Percentiles rank a stretch among this genome's conserved stretches.
Conservation (phyloP, 1,140 invertebrate species). For the Philaenus spumarius region DNA sequence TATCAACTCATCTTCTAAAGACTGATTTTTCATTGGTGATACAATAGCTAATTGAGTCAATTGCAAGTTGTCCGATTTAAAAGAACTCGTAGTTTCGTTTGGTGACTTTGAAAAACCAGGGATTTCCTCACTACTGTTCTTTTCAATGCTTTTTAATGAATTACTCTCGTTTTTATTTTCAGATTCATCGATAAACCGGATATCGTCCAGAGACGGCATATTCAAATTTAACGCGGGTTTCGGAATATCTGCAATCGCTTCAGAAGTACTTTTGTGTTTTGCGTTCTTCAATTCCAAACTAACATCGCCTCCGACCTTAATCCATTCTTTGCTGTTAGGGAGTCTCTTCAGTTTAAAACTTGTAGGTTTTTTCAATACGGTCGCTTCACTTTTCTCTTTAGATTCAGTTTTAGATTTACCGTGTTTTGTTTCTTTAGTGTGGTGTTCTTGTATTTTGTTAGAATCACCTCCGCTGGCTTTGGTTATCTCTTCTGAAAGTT, state of each 20-base stretch:
- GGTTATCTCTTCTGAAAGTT: constrained; percentile 8
- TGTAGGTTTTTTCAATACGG: constrained; percentile 4
- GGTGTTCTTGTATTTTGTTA: neutral
- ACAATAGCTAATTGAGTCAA: constrained; percentile 6
- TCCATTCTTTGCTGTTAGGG: constrained; percentile 10
- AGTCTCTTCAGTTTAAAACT: constrained; percentile 9
- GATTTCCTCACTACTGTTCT: too few species aligned
- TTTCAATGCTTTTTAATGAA: too few species aligned
- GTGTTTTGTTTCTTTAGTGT: too few species aligned
- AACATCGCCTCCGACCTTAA: neutral
- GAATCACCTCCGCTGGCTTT: neutral
- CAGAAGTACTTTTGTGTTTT: too few species aligned
- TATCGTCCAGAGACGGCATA: constrained; percentile 8
- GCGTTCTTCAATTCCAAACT: too few species aligned
- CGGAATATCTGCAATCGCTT: too few species aligned
- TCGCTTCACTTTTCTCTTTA: neutral
- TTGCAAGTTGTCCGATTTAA: neutral
- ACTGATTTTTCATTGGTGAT: neutral
- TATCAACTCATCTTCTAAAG: too few species aligned
- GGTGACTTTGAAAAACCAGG: too few species aligned
- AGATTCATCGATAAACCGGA: neutral
- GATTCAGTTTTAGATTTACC: neutral
- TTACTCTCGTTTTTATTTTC: too few species aligned
- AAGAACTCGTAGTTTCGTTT: too few species aligned
- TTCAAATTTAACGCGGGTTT: neutral